These are phyloP conservation scores for Ianthella basta DNA, from an alignment of 37 sponge, comb jelly and placozoan species.

Conservation along the genomic window DNA sequence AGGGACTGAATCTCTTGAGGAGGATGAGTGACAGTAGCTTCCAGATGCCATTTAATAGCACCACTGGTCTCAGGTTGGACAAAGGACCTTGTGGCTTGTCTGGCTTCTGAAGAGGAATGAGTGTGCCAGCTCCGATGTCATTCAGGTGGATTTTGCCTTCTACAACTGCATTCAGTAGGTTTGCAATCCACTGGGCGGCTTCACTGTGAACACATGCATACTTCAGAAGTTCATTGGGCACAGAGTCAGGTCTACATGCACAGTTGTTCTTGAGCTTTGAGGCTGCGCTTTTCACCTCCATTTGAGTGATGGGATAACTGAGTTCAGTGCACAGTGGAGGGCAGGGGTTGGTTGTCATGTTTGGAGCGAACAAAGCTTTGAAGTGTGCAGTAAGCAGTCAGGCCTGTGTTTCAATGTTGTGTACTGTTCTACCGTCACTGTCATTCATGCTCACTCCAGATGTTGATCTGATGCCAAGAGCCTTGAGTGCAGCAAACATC, in stretches of 20 bases:
- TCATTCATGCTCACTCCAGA: too few species aligned
- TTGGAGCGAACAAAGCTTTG: too few species aligned
- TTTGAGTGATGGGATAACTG: neutral
- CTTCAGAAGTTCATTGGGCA: slow-evolving; percentile 6
- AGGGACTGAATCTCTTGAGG: neutral
- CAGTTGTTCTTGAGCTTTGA: neutral
- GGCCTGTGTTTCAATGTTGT: too few species aligned
- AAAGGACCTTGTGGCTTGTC: slow-evolving; percentile 5
- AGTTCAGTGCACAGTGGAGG: neutral
- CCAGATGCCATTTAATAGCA: slow-evolving; percentile 2
- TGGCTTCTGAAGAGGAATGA: slow-evolving; percentile 7
- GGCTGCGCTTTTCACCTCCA: neutral
- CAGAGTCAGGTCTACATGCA: slow-evolving; percentile 5
- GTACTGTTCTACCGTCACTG: too few species aligned
- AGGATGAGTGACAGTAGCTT: neutral
- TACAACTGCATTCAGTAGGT: neutral
- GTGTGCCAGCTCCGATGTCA: neutral
- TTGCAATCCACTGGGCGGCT: neutral
- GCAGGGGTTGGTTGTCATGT: neutral
- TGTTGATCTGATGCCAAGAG: too few species aligned
- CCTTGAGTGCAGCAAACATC: too few species aligned
- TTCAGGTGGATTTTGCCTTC: neutral
- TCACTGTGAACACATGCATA: neutral
- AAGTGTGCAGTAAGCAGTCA: too few species aligned
- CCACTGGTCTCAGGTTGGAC: slow-evolving; percentile 18